Evolutionary conservation across 1,140 invertebrate genomes (phyloP), one percentile per base, ranked within the genome.

Genomic region (Adoxophyes honmai): DNA sequence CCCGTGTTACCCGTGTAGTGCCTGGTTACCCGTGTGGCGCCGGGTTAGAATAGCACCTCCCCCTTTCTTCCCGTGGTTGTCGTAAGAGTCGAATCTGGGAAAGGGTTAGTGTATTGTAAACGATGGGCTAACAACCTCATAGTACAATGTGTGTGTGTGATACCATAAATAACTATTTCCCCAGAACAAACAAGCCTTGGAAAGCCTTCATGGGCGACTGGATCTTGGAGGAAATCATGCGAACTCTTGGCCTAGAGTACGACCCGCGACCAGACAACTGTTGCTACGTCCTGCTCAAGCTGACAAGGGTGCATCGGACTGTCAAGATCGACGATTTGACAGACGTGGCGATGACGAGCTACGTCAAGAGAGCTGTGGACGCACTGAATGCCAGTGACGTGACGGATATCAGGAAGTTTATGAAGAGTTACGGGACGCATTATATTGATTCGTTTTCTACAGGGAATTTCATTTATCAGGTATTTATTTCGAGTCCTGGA

Each of bases 381-480:
- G 88, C 89, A 9, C 88, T 95, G 34, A 90, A 91, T 52, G 69
- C 91, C 8, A 93, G 92, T n/a, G 92, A 95, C 64, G 84, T 90
- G 0, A 81, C 89, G 1, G 92, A 92, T 53, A 91, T 94, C 0
- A 89, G 93, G 28, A 89, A 89, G 55, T 95, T 95, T 66, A 93
- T 95, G 66, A 92, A 91, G 64, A 93, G 93, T 66, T 94, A 94
- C 64, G 94, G 94, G 10, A 94, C 94, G 21, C 94, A 95, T 79
- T 95, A 94, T 69, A 94, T 95, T 52, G 90, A 93, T 52, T 94
- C 93, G 4, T 95, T 92, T 73, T 89, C 93, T 2, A 95, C 94
- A 4, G 94, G 94, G 6, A 94, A 95, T 73, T 93, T 94, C 13
- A 90, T 95, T 44, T 95, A 94, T 77, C 94, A 95, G 92, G 94